Evolutionary conservation across 2,113 vertebrate genomes (phyloP).

Genomic region (Phalacrocorax pelagicus): DNA sequence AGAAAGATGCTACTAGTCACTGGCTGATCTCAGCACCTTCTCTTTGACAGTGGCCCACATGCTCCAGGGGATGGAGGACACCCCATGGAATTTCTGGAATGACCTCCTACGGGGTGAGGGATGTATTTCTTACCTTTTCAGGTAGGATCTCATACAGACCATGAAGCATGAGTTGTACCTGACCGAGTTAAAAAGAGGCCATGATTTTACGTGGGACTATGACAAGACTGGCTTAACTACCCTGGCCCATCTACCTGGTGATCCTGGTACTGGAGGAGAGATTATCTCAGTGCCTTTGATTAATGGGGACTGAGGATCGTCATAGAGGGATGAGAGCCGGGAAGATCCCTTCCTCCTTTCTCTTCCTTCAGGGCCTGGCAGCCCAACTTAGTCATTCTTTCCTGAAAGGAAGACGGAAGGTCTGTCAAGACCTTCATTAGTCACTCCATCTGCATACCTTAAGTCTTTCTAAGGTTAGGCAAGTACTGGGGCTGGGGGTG

Average conservation of each 20-base stretch:
- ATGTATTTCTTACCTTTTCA: background rate
- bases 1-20: background rate
- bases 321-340: rapidly evolving
- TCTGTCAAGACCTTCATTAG: background rate
- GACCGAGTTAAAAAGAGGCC: background rate
- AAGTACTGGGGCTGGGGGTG: background rate
- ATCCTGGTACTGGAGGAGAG: background rate
- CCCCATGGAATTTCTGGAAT: background rate
- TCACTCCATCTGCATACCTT: background rate
- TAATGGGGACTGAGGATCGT: background rate
- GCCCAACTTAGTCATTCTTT: background rate
- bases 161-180: background rate
- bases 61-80: background rate
- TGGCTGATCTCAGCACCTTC: background rate
- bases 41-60: background rate
- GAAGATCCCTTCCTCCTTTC: background rate
- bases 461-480: background rate
- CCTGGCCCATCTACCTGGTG: background rate
- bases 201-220: background rate
- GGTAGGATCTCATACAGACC: background rate
- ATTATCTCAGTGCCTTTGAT: background rate
- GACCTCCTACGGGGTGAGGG: background rate
- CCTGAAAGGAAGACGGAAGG: background rate
- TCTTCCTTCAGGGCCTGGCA: background rate
- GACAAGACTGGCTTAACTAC: background rate